These are phyloP conservation scores for Cephonodes hylas DNA, from an alignment of 2,888 invertebrate genomes.

Conservation along the genomic window DNA sequence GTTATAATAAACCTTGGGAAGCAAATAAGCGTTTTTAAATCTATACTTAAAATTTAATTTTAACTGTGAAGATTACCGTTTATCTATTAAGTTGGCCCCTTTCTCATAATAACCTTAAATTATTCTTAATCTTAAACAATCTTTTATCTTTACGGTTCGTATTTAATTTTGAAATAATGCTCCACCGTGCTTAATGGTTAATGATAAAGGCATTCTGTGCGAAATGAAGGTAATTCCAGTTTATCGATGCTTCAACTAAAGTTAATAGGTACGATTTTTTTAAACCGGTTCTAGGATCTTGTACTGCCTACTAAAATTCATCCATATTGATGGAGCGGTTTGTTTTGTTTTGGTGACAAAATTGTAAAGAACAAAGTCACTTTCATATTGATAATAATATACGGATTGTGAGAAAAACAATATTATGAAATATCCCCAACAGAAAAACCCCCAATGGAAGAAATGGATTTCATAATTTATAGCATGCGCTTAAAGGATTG, in stretches of 20 bases:
- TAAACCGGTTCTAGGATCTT: too few species aligned
- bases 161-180: neutral
- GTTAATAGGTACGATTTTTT: neutral
- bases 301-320: too few species aligned
- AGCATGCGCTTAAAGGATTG: neutral
- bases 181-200: neutral
- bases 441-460: neutral
- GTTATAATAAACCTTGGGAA: too few species aligned
- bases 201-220: neutral
- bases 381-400: neutral
- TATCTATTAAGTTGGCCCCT: neutral
- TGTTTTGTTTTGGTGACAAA: neutral
- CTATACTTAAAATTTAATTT: neutral
- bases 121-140: neutral
- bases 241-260: neutral
- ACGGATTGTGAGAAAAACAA: neutral
- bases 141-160: conserved; percentile 8
- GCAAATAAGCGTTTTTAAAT: neutral
- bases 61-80: neutral
- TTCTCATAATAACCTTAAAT: neutral
- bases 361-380: neutral
- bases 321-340: too few species aligned
- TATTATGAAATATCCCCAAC: neutral
- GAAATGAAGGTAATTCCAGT: neutral
- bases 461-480: neutral